These are phyloP conservation scores for Oceanites oceanicus DNA, from an alignment of 2,113 vertebrate species.

Conservation along the genomic window DNA sequence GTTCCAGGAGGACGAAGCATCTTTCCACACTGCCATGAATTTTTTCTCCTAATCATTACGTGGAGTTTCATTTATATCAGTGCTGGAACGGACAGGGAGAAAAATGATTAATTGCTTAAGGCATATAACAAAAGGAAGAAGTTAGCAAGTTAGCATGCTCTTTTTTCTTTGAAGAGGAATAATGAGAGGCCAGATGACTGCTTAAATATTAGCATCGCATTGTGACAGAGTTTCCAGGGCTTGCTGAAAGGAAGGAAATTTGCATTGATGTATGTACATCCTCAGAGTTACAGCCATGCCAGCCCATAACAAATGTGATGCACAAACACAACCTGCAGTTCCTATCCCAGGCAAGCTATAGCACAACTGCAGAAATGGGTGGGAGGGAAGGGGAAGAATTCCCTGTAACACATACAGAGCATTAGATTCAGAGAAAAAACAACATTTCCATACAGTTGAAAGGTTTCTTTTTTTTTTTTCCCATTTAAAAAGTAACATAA, in stretches of 20 bases:
- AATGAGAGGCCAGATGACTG: conserved; percentile 2
- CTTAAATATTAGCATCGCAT: not conserved
- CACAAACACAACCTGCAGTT: not conserved
- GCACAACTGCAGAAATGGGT: not conserved
- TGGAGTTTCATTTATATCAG: not conserved
- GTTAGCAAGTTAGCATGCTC: not conserved
- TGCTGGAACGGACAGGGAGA: not conserved
- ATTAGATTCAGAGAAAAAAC: not conserved
- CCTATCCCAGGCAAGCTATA: not conserved
- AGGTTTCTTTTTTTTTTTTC: not conserved
- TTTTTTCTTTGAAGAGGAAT: conserved; percentile 20
- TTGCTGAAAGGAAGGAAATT: conserved; percentile 16
- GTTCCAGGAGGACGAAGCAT: not conserved
- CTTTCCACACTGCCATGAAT: not conserved
- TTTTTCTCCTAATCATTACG: not conserved
- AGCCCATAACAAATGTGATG: not conserved
- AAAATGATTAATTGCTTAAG: not conserved
- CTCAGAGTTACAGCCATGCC: not conserved
- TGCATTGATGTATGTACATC: not conserved
- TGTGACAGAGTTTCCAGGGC: conserved; percentile 10
- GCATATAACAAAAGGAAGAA: conserved; percentile 2
- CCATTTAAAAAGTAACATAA: not conserved
- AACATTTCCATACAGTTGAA: not conserved
- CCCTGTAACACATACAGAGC: not conserved
- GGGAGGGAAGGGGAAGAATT: not conserved